Evolutionary conservation across 2,797 vertebrate species (phyloP), one percentile per base, ranked within the genome.

Genomic region (Hyperoplus lanceolatus): DNA sequence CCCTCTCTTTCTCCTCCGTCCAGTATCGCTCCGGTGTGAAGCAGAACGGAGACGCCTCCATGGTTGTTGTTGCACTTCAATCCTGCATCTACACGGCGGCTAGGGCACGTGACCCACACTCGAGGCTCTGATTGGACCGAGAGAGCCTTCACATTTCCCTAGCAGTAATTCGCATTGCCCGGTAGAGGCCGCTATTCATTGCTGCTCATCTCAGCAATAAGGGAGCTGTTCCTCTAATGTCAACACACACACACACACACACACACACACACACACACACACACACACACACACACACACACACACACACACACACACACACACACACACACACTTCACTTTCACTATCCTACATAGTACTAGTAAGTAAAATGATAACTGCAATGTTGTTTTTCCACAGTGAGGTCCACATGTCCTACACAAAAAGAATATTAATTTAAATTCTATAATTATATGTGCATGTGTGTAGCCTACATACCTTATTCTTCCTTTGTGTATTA

Each of bases 1-100:
- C 53, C 62, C 75, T 61, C 71, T 92, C 90, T 38, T 92, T 92
- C 56, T 90, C 90, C 73, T 89, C 92, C 36, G 90, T 90, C 90
- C 90, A 93, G 73, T 63, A 72, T 15, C 80, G 29, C 68, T 89
- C 89, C 21, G 65, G 58, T 0, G 70, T 14, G 56, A 85, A 68
- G 81, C 69, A 62, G 51, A 65, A 79, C 42, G 70, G 66, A 16
- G 80, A n/a, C 41, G 38, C 76, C 83, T 73, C 89, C 92, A 90
- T 92, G 3, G 80, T 88, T 76, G 79, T 76, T 87, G 82, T 83
- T 84, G 79, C 79, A 4, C 16, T 59, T 66, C 42, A 13, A 54
- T 5, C 53, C 66, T 18, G 60, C 66, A 61, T 59, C 65, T 14
- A 2, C 49, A 4, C 61, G 12, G 61, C 64, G 10, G 41, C 38